Base-by-base conservation (phyloP, 2,113 vertebrate genomes). In the Centropus bengalensis region DNA sequence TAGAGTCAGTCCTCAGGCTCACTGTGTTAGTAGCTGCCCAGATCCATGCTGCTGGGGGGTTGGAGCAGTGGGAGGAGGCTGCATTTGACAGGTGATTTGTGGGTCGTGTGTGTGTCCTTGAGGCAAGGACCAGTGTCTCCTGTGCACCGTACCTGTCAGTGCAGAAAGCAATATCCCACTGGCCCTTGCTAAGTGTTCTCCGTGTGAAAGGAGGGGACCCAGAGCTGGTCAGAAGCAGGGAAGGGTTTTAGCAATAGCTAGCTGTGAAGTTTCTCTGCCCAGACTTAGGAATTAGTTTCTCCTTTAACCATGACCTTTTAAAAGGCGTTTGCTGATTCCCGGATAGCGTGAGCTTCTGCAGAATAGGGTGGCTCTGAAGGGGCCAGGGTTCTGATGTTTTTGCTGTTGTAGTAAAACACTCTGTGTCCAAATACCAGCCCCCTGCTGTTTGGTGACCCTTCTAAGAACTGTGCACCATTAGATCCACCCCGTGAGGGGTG, bases 261-360 rank as follows among this genome's bases (percentile, higher is more conserved):
- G 55, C 49, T 19, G 56, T 26, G 52, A 54, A 69, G 30, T 73
- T 92, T 71, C 62, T 85, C 24, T 5, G 2, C 15, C 3, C 28
- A 67, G n/a, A 74, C n/a, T 54, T 59, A 45, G 42, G 70, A 91
- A 69, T n/a, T 27, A 28, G 56, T 83, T 89, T 68, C 52, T 71
- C 36, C 51, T 96, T 74, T 91, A 64, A 26, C 23, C 6, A 0
- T 33, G 51, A 67, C 49, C 47, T 64, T 52, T 51, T 63, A 77
- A 85, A 67, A 92, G 27, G 15, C 42, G 18, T 86, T 88, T 83
- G 56, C 59, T 75, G 38, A 77, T 93, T 64, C n/a, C 59, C 28
- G 54, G 28, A 11, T 38, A 24, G 11, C 5, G 8, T 63, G 49
- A 63, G 36, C 17, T 80, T 92, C 17, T 62, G 60, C n/a, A 82